Conservation (phyloP, 2,113 vertebrate species). For the Zingel zingel region DNA sequence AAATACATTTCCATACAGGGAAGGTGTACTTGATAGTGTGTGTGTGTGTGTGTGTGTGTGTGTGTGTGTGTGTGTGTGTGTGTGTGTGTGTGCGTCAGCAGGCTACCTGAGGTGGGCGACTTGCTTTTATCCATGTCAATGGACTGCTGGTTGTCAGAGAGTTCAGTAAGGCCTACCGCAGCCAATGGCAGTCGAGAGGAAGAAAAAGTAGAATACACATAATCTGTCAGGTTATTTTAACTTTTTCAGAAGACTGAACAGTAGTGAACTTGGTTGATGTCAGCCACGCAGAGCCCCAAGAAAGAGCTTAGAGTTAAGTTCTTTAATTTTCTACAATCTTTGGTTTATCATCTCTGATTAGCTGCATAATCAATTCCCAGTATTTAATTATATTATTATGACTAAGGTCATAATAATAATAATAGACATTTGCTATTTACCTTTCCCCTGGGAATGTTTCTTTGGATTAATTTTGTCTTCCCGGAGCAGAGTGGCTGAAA, state of each 20-base stretch:
- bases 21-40: not conserved
- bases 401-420: not conserved
- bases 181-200: conserved; percentile 50
- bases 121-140: conserved; percentile 96
- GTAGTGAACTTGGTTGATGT: conserved; percentile 29
- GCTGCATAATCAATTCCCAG: not conserved
- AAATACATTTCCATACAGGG: conserved; percentile 23
- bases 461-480: not conserved
- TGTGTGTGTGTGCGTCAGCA: conserved; percentile 36
- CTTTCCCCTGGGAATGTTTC: not conserved
- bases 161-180: conserved; percentile 93
- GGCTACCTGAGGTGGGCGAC: conserved; percentile 97
- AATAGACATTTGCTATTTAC: conserved; percentile 4
- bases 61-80: conserved; percentile 16
- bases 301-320: not conserved
- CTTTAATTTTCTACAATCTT: not conserved
- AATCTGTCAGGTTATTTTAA: conserved; percentile 43
- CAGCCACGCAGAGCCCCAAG: conserved; percentile 62
- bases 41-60: conserved; percentile 16
- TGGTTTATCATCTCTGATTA: not conserved
- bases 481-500: conserved; percentile 61
- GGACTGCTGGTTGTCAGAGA: conserved; percentile 94
- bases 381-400: not conserved
- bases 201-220: conserved; percentile 33
- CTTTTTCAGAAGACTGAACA: not conserved